These are phyloP conservation scores for Neolamprologus fasciatus DNA, from an alignment of 2,113 vertebrate genomes.

Conservation along the genomic window DNA sequence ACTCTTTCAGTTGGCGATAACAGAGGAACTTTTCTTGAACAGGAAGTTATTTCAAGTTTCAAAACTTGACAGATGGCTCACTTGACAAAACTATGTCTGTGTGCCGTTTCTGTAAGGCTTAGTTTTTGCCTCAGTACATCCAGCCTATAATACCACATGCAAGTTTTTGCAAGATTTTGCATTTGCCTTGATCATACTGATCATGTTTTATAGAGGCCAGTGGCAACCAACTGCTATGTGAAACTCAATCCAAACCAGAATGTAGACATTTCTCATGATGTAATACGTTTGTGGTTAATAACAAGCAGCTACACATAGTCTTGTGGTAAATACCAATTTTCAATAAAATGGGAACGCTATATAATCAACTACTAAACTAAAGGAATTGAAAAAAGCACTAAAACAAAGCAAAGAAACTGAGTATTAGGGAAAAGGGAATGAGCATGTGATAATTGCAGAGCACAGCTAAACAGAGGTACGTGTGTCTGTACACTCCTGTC, in stretches of 20 bases:
- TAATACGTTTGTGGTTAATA: neutral
- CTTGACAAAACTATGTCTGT: neutral
- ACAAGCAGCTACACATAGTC: neutral
- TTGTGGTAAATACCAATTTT: neutral
- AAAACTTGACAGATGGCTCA: neutral
- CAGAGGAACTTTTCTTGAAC: neutral
- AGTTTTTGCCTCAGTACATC: neutral
- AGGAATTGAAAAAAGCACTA: neutral
- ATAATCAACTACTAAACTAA: neutral
- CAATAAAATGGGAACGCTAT: neutral
- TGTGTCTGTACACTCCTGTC: slow-evolving; percentile 26
- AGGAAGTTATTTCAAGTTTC: neutral
- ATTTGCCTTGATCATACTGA: neutral
- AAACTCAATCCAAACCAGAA: neutral
- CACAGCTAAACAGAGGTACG: slow-evolving; percentile 34
- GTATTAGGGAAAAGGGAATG: neutral
- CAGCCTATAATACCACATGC: neutral
- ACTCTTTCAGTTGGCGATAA: neutral
- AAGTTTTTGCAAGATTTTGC: neutral
- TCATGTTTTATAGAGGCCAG: neutral
- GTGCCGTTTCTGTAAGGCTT: neutral
- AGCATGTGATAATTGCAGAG: slow-evolving; percentile 19
- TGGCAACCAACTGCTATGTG: neutral
- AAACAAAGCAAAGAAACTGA: neutral
- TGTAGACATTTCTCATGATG: neutral